Evolutionary conservation across 2,888 invertebrate species (phyloP), one percentile per base, ranked within the genome.

Genomic region (Mesochorus sp.): DNA sequence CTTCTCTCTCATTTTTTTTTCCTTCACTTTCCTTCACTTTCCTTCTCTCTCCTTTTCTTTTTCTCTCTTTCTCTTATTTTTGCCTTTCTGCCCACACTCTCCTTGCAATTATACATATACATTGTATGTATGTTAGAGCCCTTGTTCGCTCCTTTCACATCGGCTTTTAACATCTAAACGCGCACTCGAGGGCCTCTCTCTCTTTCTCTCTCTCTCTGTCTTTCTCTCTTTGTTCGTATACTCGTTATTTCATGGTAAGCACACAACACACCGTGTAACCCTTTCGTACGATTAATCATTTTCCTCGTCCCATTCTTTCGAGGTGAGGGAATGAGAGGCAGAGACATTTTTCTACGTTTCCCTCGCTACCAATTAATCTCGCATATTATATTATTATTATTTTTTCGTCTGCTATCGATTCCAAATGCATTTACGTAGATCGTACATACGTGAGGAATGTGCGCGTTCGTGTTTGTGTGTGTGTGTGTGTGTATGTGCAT

Each of bases 341-440:
- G 28, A 19, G 47, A 59, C 24, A 49, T 75, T 80, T 78, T 77
- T 67, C 62, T 55, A 19, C 49, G 26, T 62, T 61, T 75, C 53
- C 34, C 59, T 28, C 26, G 42, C 67, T 14, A 59, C 57, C 76
- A 64, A 73, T 78, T 74, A 80, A 79, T 80, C 73, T 73, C 49
- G 19, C 28, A 8, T 34, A 49, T 67, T 79, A 59, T 70, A 62
- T 67, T 64, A 42, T 57, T 17, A 59, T 59, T 62, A 6, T 66
- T 49, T 6, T 34, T 26, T 57, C n/a, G n/a, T n/a, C n/a, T n/a
- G n/a, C n/a, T n/a, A n/a, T n/a, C n/a, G n/a, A 86, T 84, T 87
- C 85, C 86, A 84, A 77, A 86, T 85, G 85, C 85, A 86, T 87
- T 87, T 85, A 84, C 82, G 82, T 80, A 79, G 78, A 78, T 77